These are phyloP conservation scores for Drosophila sucinea DNA, from an alignment of 1,140 invertebrate species.

Conservation along the genomic window DNA sequence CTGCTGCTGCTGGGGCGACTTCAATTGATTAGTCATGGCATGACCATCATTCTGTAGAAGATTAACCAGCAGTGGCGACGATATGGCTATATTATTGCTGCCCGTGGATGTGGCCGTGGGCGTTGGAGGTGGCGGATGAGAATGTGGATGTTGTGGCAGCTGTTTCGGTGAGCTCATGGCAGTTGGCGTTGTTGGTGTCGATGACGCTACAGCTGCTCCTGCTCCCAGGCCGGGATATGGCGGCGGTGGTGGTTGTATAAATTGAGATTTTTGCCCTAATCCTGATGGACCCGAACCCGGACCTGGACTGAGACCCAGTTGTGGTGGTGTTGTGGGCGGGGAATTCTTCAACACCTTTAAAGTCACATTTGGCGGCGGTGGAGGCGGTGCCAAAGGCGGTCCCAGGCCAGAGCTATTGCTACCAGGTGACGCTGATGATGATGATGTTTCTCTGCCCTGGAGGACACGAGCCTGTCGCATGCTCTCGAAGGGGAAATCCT, in stretches of 20 bases:
- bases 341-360: conserved; percentile 71
- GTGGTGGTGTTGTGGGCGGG: conserved; percentile 32
- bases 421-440: neutral
- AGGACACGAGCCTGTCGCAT: conserved; percentile 92
- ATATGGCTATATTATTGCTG: conserved; percentile 84
- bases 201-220: neutral
- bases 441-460: conserved; percentile 83
- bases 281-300: conserved; percentile 23
- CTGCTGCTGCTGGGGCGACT: conserved; percentile 62
- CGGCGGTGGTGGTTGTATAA: conserved; percentile 83
- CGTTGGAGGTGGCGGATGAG: conserved; percentile 76
- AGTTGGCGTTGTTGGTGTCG: conserved; percentile 26
- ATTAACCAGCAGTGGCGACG: conserved; percentile 95
- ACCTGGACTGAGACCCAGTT: neutral
- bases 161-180: conserved; percentile 48
- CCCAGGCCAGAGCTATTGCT: conserved; percentile 36
- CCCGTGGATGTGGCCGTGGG: conserved; percentile 79
- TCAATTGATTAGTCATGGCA: conserved; percentile 67
- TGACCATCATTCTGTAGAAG: conserved; percentile 93
- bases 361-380: conserved; percentile 73
- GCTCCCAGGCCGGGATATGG: conserved; percentile 83
- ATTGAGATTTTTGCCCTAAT: conserved; percentile 71
- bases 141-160: conserved; percentile 41
- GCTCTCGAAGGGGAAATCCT: conserved; percentile 92
- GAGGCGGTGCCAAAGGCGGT: conserved; percentile 39